These are phyloP conservation scores for Argyresthia albistria DNA, from an alignment of 2,888 invertebrate species.

Conservation along the genomic window DNA sequence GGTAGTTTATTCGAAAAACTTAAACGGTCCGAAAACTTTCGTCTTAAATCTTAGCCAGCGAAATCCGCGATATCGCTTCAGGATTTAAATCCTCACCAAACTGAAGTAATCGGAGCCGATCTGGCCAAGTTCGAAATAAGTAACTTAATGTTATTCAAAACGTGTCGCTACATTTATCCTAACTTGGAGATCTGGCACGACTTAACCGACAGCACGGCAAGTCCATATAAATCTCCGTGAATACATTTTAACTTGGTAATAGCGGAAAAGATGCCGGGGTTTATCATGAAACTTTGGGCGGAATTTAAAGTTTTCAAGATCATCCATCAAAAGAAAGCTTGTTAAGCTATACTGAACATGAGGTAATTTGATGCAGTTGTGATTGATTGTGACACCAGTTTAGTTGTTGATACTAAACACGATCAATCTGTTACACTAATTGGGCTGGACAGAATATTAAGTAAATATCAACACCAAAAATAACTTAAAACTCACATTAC, in stretches of 20 bases:
- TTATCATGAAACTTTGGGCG: not conserved
- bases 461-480: too few relatives aligned
- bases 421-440: not conserved
- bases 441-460: too few relatives aligned
- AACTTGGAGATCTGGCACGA: slow-evolving; percentile 62
- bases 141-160: slow-evolving; percentile 58
- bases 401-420: not conserved
- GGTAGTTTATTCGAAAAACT: too few relatives aligned
- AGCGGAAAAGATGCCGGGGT: slow-evolving; percentile 12
- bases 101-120: slow-evolving; percentile 18
- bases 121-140: slow-evolving; percentile 33
- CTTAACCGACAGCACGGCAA: slow-evolving; percentile 39
- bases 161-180: slow-evolving; percentile 65
- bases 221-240: slow-evolving; percentile 46
- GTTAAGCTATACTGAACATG: slow-evolving; percentile 1
- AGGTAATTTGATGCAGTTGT: not conserved
- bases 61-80: slow-evolving; percentile 13
- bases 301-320: not conserved
- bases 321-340: slow-evolving; percentile 4
- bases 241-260: slow-evolving; percentile 26
- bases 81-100: slow-evolving; percentile 29
- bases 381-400: slow-evolving; percentile 1
- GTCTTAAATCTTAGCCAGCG: not conserved
- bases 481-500: too few relatives aligned
- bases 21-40: too few relatives aligned